These are phyloP conservation scores for Magallana gigas DNA, from an alignment of 1,140 invertebrate genomes.

Conservation along the genomic window DNA sequence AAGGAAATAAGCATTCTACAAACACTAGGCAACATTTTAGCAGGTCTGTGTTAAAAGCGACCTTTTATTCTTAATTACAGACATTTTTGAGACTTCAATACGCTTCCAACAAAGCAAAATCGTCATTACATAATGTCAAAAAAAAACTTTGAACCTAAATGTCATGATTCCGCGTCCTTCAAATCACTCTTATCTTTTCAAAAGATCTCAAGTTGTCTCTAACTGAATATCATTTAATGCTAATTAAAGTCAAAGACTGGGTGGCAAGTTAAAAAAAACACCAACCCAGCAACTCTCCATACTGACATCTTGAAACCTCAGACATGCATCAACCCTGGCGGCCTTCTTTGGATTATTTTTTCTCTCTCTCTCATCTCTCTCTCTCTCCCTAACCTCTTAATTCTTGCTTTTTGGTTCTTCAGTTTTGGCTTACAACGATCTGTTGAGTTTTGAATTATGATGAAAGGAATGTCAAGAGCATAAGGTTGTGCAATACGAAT, in stretches of 20 bases:
- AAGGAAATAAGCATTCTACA: not conserved
- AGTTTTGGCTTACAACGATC: not conserved
- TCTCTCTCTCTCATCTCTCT: not conserved
- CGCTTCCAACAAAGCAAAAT: not conserved
- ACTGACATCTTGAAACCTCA: not conserved
- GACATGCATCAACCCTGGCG: not conserved
- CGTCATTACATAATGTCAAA: too few species aligned
- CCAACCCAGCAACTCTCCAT: not conserved
- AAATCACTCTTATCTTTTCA: not conserved
- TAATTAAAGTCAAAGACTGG: not conserved
- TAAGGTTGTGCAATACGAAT: not conserved
- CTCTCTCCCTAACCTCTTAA: not conserved
- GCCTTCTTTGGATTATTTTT: not conserved
- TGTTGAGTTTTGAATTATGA: not conserved
- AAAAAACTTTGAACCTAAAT: not conserved
- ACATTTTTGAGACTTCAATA: not conserved
- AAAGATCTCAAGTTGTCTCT: slow-evolving; percentile 4
- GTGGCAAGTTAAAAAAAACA: not conserved
- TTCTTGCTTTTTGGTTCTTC: not conserved
- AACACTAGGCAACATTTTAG: not conserved
- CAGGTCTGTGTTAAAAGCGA: not conserved
- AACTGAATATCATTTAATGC: slow-evolving; percentile 4
- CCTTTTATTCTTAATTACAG: not conserved
- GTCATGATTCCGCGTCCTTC: not conserved
- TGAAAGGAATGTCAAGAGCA: not conserved